Conservation (phyloP, 1,140 invertebrate species). For the Penaeus indicus region DNA sequence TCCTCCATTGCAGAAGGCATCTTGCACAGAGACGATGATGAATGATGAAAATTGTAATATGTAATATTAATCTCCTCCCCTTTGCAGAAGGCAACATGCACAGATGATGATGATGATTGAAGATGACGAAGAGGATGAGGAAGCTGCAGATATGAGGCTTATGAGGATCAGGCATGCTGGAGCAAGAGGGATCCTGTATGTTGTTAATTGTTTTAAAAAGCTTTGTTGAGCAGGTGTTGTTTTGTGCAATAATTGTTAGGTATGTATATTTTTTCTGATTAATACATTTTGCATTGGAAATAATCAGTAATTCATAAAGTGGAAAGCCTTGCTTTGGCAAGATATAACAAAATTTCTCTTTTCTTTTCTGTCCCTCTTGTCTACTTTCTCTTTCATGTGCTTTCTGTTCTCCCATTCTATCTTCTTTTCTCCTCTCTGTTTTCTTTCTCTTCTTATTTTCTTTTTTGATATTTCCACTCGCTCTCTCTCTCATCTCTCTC, state of each 20-base stretch:
- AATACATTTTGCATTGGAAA: too few relatives aligned
- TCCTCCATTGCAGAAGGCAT: constrained; percentile 3
- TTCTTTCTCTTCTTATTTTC: not conserved
- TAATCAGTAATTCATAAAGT: too few relatives aligned
- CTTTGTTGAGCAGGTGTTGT: constrained; percentile 36
- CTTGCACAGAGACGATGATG: constrained; percentile 63
- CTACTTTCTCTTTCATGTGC: not conserved
- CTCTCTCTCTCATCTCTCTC: too few relatives aligned
- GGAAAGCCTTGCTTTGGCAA: too few relatives aligned
- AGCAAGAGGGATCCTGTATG: constrained; percentile 89
- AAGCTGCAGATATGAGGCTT: constrained; percentile 97
- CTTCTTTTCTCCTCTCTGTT: not conserved
- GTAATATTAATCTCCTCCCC: too few relatives aligned
- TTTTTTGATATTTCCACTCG: too few relatives aligned
- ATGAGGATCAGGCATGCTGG: constrained; percentile 94
- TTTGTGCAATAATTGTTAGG: constrained; percentile 6
- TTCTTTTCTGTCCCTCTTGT: too few relatives aligned
- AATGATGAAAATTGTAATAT: constrained; percentile 80
- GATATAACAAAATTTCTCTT: too few relatives aligned
- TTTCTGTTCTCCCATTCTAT: not conserved
- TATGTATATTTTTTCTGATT: too few relatives aligned
- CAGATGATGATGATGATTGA: constrained; percentile 72
- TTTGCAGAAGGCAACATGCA: constrained; percentile 24
- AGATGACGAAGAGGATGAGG: constrained; percentile 93
- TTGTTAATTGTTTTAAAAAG: constrained; percentile 40